phyloP scores from a whole-genome alignment of 2,888 invertebrate genomes.

The Xestia rhomboidea region DNA sequence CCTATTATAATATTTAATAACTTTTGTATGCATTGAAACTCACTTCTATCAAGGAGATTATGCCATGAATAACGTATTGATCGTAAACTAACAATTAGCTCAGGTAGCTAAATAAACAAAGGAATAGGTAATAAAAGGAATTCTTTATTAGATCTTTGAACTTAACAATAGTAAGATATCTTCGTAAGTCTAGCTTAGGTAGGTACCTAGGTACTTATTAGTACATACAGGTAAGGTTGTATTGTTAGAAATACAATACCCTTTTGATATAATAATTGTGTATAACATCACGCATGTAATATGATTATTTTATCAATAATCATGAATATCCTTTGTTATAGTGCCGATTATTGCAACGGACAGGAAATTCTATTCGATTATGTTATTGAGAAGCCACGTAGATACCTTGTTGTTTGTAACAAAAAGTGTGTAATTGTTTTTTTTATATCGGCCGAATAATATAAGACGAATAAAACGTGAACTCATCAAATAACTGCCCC shows the following conservation, averaged over 20 bases:
- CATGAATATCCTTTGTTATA: background rate
- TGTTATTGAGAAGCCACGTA: background rate
- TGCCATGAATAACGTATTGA: conserved; percentile 4
- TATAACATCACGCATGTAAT: background rate
- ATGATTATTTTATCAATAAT: background rate
- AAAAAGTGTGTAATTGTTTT: conserved; percentile 70
- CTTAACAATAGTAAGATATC: background rate
- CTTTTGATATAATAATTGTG: background rate
- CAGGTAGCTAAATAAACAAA: conserved; percentile 4
- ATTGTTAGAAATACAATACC: background rate
- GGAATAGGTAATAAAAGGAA: conserved; percentile 18
- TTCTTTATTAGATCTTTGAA: conserved; percentile 4
- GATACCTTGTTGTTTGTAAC: conserved; percentile 46
- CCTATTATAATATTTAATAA: background rate
- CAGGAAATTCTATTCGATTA: background rate
- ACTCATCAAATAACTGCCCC: conserved; percentile 69
- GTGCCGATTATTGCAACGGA: background rate
- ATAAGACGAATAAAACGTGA: conserved; percentile 63
- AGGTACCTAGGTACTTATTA: background rate
- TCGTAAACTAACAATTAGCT: conserved; percentile 5
- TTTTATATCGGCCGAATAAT: conserved; percentile 56
- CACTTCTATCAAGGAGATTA: conserved; percentile 6
- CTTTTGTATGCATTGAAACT: background rate
- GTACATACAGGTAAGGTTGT: background rate
- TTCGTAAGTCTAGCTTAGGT: background rate